phyloP scores from a whole-genome alignment of 2,113 vertebrate genomes.

The Pelecanus crispus region DNA sequence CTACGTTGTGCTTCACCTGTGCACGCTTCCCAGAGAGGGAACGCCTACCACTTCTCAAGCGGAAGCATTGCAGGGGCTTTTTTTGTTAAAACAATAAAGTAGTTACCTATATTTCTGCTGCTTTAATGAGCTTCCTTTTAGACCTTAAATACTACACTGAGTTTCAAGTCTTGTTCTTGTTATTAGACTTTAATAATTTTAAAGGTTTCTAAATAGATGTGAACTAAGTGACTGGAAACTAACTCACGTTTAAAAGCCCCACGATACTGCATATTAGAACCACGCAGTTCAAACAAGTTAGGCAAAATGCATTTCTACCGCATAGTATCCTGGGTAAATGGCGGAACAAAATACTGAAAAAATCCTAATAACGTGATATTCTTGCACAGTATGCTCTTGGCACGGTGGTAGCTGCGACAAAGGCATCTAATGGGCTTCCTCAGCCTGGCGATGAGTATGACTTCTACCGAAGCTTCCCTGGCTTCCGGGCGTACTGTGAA shows the following conservation, averaged over 20 bases:
- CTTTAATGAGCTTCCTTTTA: not conserved
- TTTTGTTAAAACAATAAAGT: not conserved
- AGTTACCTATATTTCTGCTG: rapidly evolving
- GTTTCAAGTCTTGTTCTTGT: not conserved
- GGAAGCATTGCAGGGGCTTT: not conserved
- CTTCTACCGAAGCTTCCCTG: slow-evolving; percentile 92
- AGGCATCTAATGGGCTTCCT: slow-evolving; percentile 84
- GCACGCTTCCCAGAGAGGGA: no score
- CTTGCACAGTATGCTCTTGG: slow-evolving; percentile 83
- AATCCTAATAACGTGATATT: rapidly evolving
- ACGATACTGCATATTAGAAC: rapidly evolving
- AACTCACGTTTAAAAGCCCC: not conserved
- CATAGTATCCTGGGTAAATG: rapidly evolving
- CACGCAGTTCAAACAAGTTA: rapidly evolving
- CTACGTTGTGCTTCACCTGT: rapidly evolving
- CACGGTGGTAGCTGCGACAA: slow-evolving; percentile 85
- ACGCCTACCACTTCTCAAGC: rapidly evolving
- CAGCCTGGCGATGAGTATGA: slow-evolving; percentile 91
- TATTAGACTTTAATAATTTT: rapidly evolving
- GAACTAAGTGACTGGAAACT: not conserved
- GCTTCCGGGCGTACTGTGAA: slow-evolving; percentile 86
- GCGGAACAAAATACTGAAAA: not conserved
- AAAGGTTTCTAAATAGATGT: not conserved
- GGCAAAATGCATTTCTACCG: rapidly evolving
- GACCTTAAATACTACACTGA: not conserved